Base-by-base conservation (phyloP, 2,797 vertebrate species). In the Capromys pilorides region DNA sequence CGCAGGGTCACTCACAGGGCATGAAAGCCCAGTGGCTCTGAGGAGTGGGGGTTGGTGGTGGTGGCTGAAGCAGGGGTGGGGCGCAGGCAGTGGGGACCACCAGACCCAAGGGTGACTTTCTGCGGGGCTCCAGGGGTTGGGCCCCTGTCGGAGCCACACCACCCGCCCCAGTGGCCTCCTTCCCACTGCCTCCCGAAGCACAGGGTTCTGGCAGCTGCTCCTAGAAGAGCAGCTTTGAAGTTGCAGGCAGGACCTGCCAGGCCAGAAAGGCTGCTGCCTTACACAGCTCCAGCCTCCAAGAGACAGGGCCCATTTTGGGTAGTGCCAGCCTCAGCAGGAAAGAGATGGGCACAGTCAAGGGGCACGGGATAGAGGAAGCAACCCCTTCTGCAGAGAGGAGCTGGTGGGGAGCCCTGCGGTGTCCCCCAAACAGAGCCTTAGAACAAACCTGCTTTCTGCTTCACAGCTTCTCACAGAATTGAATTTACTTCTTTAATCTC, bases 241-340 rank as follows among this genome's bases (percentile, higher is more conserved):
- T 80, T 90, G 94, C 41, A 71, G 54, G n/a, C 87, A 57, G 18
- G 85, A 96, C 96, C 94, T 93, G 87, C 2, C 0, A 7, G 94
- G 95, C 95, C 91, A 90, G 97, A 96, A 96, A 94, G 96, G 93
- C 94, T 96, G 91, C 94, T 94, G 94, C 62, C 82, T 96, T 97
- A 91, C 24, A 4, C 86, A 96, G 96, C 12, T 33, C 36, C 6
- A 54, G 36, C 49, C 77, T 88, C 69, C 19, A 5, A 11, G 39
- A 64, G 86, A 93, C 94, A 84, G 93, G 49, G 51, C 31, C 73
- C 83, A n/a, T 16, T n/a, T 2, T 2, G 10, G 6, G 19, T 4
- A 31, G 26, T 36, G 54, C 67, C 73, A 89, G 54, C 75, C 82
- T 41, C 61, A 13, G 16, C 73, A 91, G 80, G 51, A 67, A 39